Evolutionary conservation across 2,113 vertebrate species (phyloP), one percentile per base, ranked within the genome.

Genomic region (Parus major): DNA sequence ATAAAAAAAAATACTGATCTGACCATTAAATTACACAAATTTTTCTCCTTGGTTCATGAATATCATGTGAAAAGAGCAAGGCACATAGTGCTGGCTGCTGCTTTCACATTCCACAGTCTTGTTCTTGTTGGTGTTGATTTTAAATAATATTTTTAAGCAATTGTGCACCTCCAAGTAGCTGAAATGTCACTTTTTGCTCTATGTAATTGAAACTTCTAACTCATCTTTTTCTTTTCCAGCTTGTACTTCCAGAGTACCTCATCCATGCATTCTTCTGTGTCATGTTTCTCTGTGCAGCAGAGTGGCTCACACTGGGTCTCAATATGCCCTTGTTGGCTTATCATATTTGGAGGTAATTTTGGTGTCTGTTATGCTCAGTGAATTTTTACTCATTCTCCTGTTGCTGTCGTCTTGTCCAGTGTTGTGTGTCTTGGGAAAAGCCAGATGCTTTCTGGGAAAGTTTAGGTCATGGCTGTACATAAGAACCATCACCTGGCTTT

Each of bases 241-340:
- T 99, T 96, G 99, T 99, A 47, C 99, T 99, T 93, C 99, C 99
- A 10, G 99, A 99, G 98, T 99, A 99, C 97, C 99, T 99, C 97
- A 99, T 99, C 98, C 99, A 99, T 76, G 99, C 99, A 88, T 99
- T 99, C 99, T 99, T 99, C 99, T 99, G 99, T 84, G 99, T 99
- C 97, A 99, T 99, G 99, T 99, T 99, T 98, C 99, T 99, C 90
- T 99, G 99, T 95, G 99, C 99, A 36, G 98, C 99, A 70, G 99
- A 99, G 96, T 99, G 99, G 99, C 99, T 99, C 77, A 99, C 99
- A 1, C 98, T 99, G 95, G 98, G 97, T 82, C 99, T 99, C 98
- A 99, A 99, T 98, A 97, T 99, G 95, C 99, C 99, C 8, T 98
- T 99, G 96, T 96, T 99, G 98, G 99, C 99, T 63, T 99, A 99